Evolutionary conservation across 2,113 vertebrate species (phyloP).

Genomic region (Sinocyclocheilus rhinocerous): DNA sequence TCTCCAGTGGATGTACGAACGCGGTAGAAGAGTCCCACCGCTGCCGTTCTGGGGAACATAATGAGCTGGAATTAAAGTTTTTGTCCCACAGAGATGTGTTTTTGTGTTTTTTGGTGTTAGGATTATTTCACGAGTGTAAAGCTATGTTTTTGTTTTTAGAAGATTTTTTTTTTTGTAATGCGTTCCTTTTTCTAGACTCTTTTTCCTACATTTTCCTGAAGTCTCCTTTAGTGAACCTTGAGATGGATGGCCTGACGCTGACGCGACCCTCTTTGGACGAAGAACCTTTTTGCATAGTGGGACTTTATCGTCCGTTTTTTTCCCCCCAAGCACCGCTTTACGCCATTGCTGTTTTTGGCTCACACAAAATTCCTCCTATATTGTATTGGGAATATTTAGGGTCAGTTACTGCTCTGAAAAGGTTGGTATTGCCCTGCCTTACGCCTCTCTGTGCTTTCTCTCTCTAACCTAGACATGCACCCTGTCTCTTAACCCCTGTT

Average conservation of each 20-base stretch:
- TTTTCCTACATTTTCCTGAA: background rate
- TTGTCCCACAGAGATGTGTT: conserved; percentile 24
- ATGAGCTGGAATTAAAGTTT: conserved; percentile 60
- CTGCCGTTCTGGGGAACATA: conserved; percentile 21
- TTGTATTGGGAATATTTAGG: conserved; percentile 98
- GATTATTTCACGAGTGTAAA: conserved; percentile 65
- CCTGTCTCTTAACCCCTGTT: conserved; percentile 67
- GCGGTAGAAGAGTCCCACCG: too few species aligned
- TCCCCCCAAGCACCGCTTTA: background rate
- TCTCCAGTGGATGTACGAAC: conserved; percentile 67
- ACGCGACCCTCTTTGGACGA: background rate
- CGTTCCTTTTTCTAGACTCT: conserved; percentile 53
- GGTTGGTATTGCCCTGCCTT: conserved; percentile 99
- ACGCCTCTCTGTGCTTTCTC: conserved; percentile 89
- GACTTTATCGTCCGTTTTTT: conserved; percentile 7
- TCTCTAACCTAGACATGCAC: conserved; percentile 86
- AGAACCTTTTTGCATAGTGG: conserved; percentile 31
- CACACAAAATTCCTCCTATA: conserved; percentile 95
- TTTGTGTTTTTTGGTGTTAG: background rate
- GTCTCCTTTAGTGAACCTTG: too few species aligned
- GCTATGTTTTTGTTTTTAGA: conserved; percentile 71
- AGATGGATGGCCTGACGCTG: background rate
- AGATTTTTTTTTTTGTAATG: conserved; percentile 51
- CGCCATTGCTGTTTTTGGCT: conserved; percentile 75
- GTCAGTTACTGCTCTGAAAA: conserved; percentile 98